Percentiles rank a stretch among this genome's conserved stretches.
These are phyloP conservation scores for Alces alces DNA, from an alignment of 2,113 vertebrate species.

Conservation along the genomic window DNA sequence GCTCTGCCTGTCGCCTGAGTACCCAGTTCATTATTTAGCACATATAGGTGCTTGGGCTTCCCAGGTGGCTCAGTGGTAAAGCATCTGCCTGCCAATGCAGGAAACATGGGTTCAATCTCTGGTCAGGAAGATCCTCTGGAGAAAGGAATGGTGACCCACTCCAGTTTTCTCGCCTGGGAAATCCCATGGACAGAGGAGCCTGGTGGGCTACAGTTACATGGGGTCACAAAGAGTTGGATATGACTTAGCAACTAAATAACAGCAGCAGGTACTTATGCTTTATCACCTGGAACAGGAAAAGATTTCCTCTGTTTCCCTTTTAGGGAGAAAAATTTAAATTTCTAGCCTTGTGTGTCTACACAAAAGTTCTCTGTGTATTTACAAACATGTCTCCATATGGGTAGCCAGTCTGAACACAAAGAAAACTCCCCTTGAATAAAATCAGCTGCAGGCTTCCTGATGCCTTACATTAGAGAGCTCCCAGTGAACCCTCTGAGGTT, in stretches of 20 bases:
- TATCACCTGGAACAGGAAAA: neutral
- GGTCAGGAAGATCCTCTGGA: neutral
- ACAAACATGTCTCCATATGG: fast-evolving
- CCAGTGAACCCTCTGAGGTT: neutral
- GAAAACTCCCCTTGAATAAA: neutral
- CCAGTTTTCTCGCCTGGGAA: neutral
- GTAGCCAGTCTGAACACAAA: neutral
- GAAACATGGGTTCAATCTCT: neutral
- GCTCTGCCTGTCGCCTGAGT: neutral
- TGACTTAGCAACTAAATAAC: neutral
- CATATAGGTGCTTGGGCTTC: neutral
- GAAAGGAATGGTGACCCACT: neutral
- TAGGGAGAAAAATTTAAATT: neutral
- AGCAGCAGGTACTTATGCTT: neutral
- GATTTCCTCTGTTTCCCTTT: neutral
- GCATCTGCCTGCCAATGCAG: neutral
- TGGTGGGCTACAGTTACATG: neutral
- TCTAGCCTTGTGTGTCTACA: neutral
- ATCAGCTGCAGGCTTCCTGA: neutral
- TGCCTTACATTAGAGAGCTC: neutral
- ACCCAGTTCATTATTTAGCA: neutral
- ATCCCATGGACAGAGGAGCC: neutral
- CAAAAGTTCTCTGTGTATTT: neutral
- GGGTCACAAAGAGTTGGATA: neutral
- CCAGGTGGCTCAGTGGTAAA: neutral